Conservation (phyloP, 1,140 invertebrate genomes). For the Harlomillsia oculata region DNA sequence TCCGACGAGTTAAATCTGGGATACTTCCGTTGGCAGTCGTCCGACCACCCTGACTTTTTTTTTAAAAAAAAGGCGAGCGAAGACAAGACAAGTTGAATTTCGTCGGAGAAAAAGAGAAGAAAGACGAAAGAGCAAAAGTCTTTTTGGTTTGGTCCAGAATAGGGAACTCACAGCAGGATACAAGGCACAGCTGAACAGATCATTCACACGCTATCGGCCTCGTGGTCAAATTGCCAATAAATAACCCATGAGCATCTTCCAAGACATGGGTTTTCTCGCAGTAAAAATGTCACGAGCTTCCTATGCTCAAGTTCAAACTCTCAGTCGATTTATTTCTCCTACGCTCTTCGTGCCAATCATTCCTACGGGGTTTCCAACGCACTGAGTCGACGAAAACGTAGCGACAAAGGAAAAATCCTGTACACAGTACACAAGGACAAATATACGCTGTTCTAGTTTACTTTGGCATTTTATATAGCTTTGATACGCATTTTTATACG, state of each 20-base stretch:
- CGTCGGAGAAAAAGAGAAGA: too few species aligned
- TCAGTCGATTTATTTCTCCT: conserved; percentile 7
- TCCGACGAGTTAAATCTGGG: too few species aligned
- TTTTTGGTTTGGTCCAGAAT: too few species aligned
- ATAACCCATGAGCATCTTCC: conserved; percentile 16
- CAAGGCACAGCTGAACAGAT: conserved; percentile 11
- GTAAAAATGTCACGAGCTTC: conserved; percentile 16
- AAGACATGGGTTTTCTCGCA: conserved; percentile 13
- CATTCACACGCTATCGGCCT: conserved; percentile 15
- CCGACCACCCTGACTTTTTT: too few species aligned
- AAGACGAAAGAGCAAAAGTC: too few species aligned
- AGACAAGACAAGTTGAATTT: too few species aligned
- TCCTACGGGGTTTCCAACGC: too few species aligned
- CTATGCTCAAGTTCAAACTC: conserved; percentile 6
- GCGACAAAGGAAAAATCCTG: neutral
- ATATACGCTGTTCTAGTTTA: neutral
- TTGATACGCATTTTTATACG: neutral
- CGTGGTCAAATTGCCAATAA: conserved; percentile 17
- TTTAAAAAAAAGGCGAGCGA: too few species aligned
- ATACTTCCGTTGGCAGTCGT: too few species aligned
- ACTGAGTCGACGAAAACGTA: too few species aligned
- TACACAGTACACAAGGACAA: neutral
- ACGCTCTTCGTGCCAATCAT: neutral
- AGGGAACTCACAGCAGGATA: too few species aligned
- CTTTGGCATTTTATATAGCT: neutral